A percentile compares a stretch with the other conserved stretches of the same genome.
phyloP scores from a whole-genome alignment of 1,140 invertebrate genomes.

The Rhopalosiphum padi region DNA sequence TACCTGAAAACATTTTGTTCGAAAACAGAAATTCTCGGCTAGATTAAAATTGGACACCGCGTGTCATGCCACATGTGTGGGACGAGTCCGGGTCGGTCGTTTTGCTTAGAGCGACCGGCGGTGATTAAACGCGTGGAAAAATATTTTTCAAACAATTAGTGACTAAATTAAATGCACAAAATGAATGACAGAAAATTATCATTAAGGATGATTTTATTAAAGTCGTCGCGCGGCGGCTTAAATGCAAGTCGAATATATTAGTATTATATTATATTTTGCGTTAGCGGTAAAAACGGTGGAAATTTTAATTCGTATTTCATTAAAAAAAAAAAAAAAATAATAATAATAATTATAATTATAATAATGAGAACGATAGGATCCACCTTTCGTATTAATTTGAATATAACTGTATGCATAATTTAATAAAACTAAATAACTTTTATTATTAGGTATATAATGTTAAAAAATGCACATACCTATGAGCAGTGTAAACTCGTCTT shows the following conservation, averaged over 20 bases:
- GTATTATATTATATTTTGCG: not conserved
- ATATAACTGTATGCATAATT: not conserved
- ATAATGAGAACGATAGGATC: not conserved
- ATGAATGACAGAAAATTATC: not conserved
- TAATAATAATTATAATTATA: too few species aligned
- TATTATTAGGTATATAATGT: not conserved
- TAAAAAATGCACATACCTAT: too few species aligned
- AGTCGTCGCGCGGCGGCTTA: not conserved
- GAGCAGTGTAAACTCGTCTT: not conserved
- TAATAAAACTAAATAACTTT: slow-evolving; percentile 5
- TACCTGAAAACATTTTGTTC: not conserved
- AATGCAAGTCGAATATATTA: not conserved
- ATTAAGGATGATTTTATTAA: not conserved
- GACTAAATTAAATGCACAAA: slow-evolving; percentile 12
- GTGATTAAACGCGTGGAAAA: not conserved
- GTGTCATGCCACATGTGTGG: not conserved
- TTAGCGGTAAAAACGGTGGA: not conserved
- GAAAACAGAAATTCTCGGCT: not conserved
- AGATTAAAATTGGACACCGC: not conserved
- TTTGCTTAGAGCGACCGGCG: not conserved
- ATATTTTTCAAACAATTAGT: not conserved
- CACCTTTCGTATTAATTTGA: not conserved
- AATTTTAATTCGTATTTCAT: not conserved
- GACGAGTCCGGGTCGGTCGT: not conserved
- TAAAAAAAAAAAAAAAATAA: not conserved